Base-by-base conservation (phyloP, 2,888 invertebrate species). In the Pheosia gnoma region DNA sequence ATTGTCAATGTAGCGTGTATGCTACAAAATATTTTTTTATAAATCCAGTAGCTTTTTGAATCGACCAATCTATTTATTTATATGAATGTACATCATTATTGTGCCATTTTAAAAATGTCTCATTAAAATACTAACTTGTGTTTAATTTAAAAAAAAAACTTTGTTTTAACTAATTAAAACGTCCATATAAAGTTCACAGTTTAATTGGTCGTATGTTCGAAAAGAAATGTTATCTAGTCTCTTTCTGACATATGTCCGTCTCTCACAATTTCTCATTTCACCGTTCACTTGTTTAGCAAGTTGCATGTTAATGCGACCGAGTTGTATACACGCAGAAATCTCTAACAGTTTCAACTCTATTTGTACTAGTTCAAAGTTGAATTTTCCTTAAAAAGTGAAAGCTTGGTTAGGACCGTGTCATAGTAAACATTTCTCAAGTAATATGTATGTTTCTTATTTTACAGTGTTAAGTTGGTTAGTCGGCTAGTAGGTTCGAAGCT, bases 201-300 rank as follows among this genome's bases (percentile, higher is more conserved):
- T 68, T 75, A 68, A 63, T 78, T 74, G 68, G 81, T 74, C 66
- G 72, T 68, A 77, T n/a, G 78, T 80, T 77, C 79, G 79, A 86
- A 88, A 89, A 88, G 87, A 88, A 89, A 87, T 87, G 86, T 77
- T 73, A 79, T 67, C 63, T 85, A 71, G 62, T 92, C 93, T 75
- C 87, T 66, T 65, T 92, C 89, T 61, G 63, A 76, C 82, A 75
- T 82, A 83, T 74, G 78, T 78, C 84, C 80, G 79, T 93, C 90
- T 89, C 87, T 83, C 86, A 88, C 89, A 90, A 92, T 93, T 93
- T 92, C 91, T 90, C 91, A 91, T 93, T 93, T 93, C 93, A 92
- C 93, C 93, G 93, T 91, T 93, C 93, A 92, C 93, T 91, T 88
- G 93, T 90, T 93, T 93, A 93, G 91, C 93, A 76, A 90, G 85